Evolutionary conservation across 1,140 invertebrate species (phyloP).

Genomic region (Lepidostoma basale): DNA sequence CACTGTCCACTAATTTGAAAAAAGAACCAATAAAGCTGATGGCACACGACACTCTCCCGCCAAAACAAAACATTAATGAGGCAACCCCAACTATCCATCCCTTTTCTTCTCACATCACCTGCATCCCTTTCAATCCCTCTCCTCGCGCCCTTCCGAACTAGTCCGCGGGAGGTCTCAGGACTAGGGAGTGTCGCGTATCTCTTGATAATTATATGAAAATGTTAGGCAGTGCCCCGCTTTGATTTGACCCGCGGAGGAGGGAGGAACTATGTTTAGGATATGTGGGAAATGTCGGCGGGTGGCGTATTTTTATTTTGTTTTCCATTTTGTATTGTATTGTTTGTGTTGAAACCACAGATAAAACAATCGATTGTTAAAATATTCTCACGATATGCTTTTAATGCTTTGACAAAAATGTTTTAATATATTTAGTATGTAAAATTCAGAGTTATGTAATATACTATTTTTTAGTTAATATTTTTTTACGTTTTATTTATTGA

Average conservation of each 20-base stretch:
- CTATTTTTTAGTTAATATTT: too few species aligned
- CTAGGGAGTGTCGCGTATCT: constrained; percentile 8
- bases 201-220: constrained; percentile 6
- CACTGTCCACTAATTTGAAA: not conserved
- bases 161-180: constrained; percentile 24
- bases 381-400: too few species aligned
- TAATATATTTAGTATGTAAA: too few species aligned
- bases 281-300: not conserved
- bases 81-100: constrained; percentile 14
- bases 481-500: too few species aligned
- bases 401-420: too few species aligned
- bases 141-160: not conserved
- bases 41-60: constrained; percentile 31
- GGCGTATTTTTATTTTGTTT: not conserved
- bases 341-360: not conserved
- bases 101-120: too few species aligned
- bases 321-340: not conserved
- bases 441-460: too few species aligned
- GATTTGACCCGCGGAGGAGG: not conserved
- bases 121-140: constrained; percentile 5
- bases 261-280: too few species aligned
- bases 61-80: constrained; percentile 42
- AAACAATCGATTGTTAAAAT: too few species aligned
- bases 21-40: constrained; percentile 17
- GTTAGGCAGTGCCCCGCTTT: not conserved